Evolutionary conservation across 2,797 vertebrate species (phyloP), one percentile per base, ranked within the genome.

Genomic region (Sciurus vulgaris): DNA sequence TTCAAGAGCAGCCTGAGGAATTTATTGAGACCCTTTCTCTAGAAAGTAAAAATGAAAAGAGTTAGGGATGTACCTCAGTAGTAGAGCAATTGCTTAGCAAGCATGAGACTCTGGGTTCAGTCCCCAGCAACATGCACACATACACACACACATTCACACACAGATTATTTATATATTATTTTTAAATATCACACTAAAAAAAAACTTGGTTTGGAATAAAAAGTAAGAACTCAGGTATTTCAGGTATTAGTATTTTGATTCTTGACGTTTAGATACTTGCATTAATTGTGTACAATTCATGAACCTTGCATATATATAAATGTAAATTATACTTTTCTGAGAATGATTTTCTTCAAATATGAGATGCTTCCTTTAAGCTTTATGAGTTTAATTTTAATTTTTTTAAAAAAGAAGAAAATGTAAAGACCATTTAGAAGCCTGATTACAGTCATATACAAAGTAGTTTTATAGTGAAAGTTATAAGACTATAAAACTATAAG

Each of bases 341-440:
- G 49, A 85, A 89, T 65, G 83, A 65, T 85, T 95, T 94, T 77
- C 47, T 89, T 90, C 54, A 91, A 83, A 35, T n/a, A 10, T 83
- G n/a, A 86, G 17, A 9, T 91, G 0, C 65, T 81, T 77, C 92
- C 89, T 79, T 89, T 67, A 91, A 93, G 44, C 28, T 85, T 14
- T 0, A 20, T 97, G n/a, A 83, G 7, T 83, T 94, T 72, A 61
- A 54, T 91, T 97, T 91, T 47, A 65, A 61, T 61, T 56, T 6
- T 49, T 49, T 54, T 18, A 61, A 61, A 26, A 88, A 85, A 1
- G 84, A 26, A 81, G 10, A 41, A 72, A 89, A 51, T 22, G 1
- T 70, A 61, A 14, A 6, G 0, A 56, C 4, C 5, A 54, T 22
- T 65, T 65, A 44, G 59, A 94, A 67, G n/a, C 7, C 72, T 86